These are phyloP conservation scores for Sebastes elongatus DNA, from an alignment of 2,797 vertebrate genomes.

Conservation along the genomic window DNA sequence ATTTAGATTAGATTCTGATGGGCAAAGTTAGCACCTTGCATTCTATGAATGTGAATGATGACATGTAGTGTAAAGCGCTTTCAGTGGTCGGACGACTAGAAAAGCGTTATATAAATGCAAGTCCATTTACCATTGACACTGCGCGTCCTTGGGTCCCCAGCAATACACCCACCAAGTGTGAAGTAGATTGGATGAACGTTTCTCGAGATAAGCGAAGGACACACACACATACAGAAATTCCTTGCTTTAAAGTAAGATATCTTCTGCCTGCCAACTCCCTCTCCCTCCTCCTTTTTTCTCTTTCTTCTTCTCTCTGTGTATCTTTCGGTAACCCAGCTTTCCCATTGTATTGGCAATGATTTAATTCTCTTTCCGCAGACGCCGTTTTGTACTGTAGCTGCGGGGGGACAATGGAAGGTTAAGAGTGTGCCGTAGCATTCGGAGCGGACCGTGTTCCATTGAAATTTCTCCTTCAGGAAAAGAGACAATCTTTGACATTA, in stretches of 20 bases:
- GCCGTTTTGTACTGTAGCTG: conserved; percentile 34
- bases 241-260: background rate
- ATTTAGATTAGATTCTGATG: too few relatives aligned
- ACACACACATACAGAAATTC: background rate
- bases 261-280: background rate
- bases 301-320: background rate
- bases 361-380: conserved; percentile 65
- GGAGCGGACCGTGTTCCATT: conserved; percentile 6
- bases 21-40: too few relatives aligned
- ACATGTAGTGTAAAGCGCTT: too few relatives aligned
- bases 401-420: conserved; percentile 21
- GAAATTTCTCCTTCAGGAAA: conserved; percentile 27
- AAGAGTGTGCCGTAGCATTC: conserved; percentile 9
- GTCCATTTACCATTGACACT: background rate
- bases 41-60: too few relatives aligned
- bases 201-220: background rate
- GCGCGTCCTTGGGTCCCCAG: background rate
- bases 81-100: too few relatives aligned
- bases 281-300: background rate
- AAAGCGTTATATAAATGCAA: too few relatives aligned
- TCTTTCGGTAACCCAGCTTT: conserved; percentile 10
- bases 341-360: conserved; percentile 48
- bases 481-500: conserved; percentile 1
- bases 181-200: background rate
- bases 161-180: background rate